A percentile compares a stretch with the other conserved stretches of the same genome.
These are phyloP conservation scores for Eupithecia inturbata DNA, from an alignment of 2,888 invertebrate species.

Conservation along the genomic window DNA sequence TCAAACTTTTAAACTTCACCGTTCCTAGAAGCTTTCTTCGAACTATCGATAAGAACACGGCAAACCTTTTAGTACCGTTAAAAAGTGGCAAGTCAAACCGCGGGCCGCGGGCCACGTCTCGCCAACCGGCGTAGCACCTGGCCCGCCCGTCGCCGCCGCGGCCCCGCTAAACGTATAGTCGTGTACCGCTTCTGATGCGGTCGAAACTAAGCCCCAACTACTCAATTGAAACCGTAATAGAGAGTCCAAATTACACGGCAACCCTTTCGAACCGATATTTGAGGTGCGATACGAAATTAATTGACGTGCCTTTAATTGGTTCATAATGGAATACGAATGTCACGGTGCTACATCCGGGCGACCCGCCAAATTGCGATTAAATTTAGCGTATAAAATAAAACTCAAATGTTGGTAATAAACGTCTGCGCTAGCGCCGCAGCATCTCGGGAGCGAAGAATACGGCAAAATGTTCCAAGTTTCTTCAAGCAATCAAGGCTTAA, in stretches of 20 bases:
- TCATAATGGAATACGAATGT: conserved; percentile 58
- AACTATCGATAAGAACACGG: conserved; percentile 77
- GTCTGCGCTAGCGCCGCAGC: conserved; percentile 76
- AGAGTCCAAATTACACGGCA: conserved; percentile 74
- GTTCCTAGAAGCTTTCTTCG: conserved; percentile 53
- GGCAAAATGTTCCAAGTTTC: conserved; percentile 84
- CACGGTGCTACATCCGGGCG: conserved; percentile 40
- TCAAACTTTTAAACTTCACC: conserved; percentile 40
- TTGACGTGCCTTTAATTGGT: conserved; percentile 60
- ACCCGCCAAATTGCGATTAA: conserved; percentile 46
- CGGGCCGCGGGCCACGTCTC: conserved; percentile 44
- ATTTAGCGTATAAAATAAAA: conserved; percentile 64
- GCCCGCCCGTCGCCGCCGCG: conserved; percentile 45
- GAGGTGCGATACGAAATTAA: conserved; percentile 67
- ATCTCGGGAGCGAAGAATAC: conserved; percentile 83
- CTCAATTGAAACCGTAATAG: conserved; percentile 81
- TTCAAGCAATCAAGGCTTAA: conserved; percentile 84
- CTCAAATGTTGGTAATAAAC: conserved; percentile 80
- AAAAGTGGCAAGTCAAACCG: conserved; percentile 74
- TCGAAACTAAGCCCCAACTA: conserved; percentile 77
- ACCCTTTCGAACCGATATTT: conserved; percentile 75
- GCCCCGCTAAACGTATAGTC: conserved; percentile 78
- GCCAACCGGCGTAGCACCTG: conserved; percentile 48
- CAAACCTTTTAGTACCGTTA: conserved; percentile 80
- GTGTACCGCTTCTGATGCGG: conserved; percentile 74